phyloP scores from a whole-genome alignment of 2,888 invertebrate genomes.

The Pammene fasciana region DNA sequence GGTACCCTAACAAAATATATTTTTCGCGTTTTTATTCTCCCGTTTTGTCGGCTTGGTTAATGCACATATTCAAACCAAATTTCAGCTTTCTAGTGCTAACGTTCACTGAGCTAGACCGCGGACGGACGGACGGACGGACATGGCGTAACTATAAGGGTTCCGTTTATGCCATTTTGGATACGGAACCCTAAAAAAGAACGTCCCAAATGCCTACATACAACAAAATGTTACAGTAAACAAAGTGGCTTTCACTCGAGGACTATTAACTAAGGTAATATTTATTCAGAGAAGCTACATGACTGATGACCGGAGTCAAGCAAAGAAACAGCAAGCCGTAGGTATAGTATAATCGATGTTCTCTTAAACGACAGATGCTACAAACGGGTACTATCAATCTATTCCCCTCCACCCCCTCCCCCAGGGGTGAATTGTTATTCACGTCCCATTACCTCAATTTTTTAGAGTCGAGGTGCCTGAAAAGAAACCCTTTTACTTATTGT shows the following conservation, averaged over 20 bases:
- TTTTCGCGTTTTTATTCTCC: no score
- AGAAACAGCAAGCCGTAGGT: slow-evolving; percentile 72
- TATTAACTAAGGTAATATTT: slow-evolving; percentile 56
- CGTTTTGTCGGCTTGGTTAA: no score
- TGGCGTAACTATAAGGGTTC: no score
- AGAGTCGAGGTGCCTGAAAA: slow-evolving; percentile 76
- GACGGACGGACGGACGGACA: no score
- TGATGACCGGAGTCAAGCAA: slow-evolving; percentile 76
- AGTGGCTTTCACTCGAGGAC: slow-evolving; percentile 49
- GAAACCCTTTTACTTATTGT: slow-evolving; percentile 81
- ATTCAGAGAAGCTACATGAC: slow-evolving; percentile 58
- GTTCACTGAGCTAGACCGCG: no score
- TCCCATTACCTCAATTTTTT: slow-evolving; percentile 83
- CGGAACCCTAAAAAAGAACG: no score
- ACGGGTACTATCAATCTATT: slow-evolving; percentile 80
- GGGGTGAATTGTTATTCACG: slow-evolving; percentile 81
- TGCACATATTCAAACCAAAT: no score
- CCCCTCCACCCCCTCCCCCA: slow-evolving; percentile 58
- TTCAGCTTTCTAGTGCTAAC: no score
- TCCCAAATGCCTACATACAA: not conserved
- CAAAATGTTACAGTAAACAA: not conserved
- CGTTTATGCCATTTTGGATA: no score
- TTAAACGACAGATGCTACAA: slow-evolving; percentile 83
- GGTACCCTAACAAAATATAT: no score
- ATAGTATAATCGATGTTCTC: slow-evolving; percentile 80